Evolutionary conservation across 2,797 vertebrate genomes (phyloP), one percentile per base, ranked within the genome.

Genomic region (Liasis olivaceus): DNA sequence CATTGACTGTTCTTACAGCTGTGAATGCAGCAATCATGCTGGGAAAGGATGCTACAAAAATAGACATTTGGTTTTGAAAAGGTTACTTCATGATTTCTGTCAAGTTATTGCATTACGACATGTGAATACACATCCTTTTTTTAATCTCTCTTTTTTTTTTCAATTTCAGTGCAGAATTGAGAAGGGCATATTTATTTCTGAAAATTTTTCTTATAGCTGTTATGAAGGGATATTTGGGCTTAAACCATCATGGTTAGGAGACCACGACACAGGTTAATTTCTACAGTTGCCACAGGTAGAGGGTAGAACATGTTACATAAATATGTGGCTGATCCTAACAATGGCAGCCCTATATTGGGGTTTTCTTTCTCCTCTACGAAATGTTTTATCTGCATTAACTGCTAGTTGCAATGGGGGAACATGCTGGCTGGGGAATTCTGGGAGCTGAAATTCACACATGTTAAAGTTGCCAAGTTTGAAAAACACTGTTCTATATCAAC

Each of bases 31-130:
- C 47, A 86, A 26, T 66, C 14, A 42, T 69, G 64, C 84, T 87
- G 14, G 62, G 77, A 66, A 28, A 87, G 47, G n/a, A 87, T 87
- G 24, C 64, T n/a, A 26, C 72, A 91, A 72, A 91, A 87, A 91
- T 72, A 69, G 11, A 86, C 15, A 66, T 14, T 59, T 58, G 63
- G 42, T 91, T 91, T 87, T 91, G 51, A 66, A 87, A 91, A 5
- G 13, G 24, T 91, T 66, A 59, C 8, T 42, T 91, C 62, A 58
- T 91, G 47, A 85, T 42, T 87, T 86, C 15, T 66, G 47, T 36
- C 60, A 91, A 2, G 47, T 47, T 66, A n/a, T 86, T 86, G 47
- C 90, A 86, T 26, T 66, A 64, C 3, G 36, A 51, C 13, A 20
- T 28, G n/a, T 87, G 84, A 91, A 86, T 87, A 20, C 5, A 17